Base-by-base conservation (phyloP, 2,113 vertebrate species). In the Carassius carassius region DNA sequence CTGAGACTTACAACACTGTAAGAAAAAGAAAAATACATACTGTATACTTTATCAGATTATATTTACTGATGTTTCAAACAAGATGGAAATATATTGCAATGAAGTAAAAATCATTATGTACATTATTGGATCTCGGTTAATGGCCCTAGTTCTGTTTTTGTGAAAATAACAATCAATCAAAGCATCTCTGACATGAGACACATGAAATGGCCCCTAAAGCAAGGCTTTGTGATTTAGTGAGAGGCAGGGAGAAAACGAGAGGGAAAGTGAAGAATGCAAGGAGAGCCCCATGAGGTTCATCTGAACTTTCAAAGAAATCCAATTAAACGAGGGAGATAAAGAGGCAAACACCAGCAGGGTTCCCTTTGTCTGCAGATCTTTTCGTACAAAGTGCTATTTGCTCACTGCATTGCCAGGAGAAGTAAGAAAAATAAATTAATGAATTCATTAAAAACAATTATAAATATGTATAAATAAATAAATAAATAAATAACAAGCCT, bases 281-380 rank as follows among this genome's bases (percentile, higher is more conserved):
- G 19, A 65, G 16, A 29, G 60, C 87, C 90, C 86, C 86, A 14
- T 23, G 75, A 90, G 90, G 85, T 90, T 90, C 87, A 85, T 89
- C 90, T 89, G 86, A 91, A 91, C 88, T 86, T 88, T 90, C 84
- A 69, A 90, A 90, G 88, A 91, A 92, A 93, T 93, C 90, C 91
- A 92, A 92, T 93, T 93, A 92, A 90, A 87, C 5, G 78, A 32
- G 14, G 23, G 84, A 41, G 83, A 87, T 87, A 90, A 81, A 90
- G 90, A 91, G 82, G 84, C 87, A 90, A 91, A 92, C 84, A 86
- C 74, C 82, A 54, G 74, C 7, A 1, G 62, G 21, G 77, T 67
- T 76, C 90, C 81, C 78, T 86, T 89, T 84, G 79, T 91, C 67
- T 84, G 82, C 37, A 32, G 23, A 62, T 83, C 86, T 87, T 73